Base-by-base conservation (phyloP, 2,888 invertebrate species). In the Stenchaetothrips biformis region DNA sequence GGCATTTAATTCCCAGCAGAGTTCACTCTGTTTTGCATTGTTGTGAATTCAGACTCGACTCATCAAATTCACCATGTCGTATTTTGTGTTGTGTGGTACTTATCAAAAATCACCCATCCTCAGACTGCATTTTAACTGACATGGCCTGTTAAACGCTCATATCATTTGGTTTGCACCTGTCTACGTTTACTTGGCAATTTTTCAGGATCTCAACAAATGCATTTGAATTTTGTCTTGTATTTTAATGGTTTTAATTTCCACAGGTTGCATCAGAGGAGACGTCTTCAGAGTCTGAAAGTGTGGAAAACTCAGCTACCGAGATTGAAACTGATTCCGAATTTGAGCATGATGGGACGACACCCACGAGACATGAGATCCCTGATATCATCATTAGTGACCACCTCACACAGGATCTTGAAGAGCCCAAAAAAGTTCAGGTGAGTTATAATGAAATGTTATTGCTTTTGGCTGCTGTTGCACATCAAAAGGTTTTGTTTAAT, bases 251-350 rank as follows among this genome's bases (percentile, higher is more conserved):
- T 62, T 80, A 47, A 78, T n/a, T 49, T 59, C 79, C 86, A 77
- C 87, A 93, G 92, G 90, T 92, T 84, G 91, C 91, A 83, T 91
- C 91, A 81, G 92, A 92, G 84, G 91, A 92, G 78, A 74, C 82
- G 79, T 80, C 81, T n/a, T 82, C 82, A 74, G 82, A 80, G 37
- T 79, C 92, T 83, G 92, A 92, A 84, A 91, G 92, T 84, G 91
- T 92, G 83, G 92, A 93, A 83, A 95, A 95, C 84, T 95, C 95
- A 9, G 95, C 95, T 2, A 96, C 96, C 0, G 96, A 96, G 89
- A 96, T 96, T 84, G 95, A 95, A 79, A 96, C 96, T 0, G 96
- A 96, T 88, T 96, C 96, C 48, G 96, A 96, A 88, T 96, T 96
- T 85, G 96, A 95, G 83, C 92, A 94, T 82, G 95, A 95, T 85